A percentile compares a stretch with the other conserved stretches of the same genome.
These are phyloP conservation scores for Caenorhabditis drosophilae DNA, from an alignment of 2,888 invertebrate genomes.

Conservation along the genomic window DNA sequence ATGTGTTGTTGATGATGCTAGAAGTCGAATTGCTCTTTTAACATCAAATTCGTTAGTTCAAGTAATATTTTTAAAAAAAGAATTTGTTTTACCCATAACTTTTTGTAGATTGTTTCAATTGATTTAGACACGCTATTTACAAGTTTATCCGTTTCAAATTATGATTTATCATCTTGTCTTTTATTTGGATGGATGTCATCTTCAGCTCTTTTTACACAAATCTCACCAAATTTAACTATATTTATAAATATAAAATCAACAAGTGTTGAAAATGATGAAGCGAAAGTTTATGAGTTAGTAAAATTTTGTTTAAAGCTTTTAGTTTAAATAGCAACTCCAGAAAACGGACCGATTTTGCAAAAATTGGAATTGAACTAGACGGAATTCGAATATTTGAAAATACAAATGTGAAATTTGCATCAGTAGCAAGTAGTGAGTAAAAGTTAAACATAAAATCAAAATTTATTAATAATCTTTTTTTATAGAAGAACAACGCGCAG, in stretches of 20 bases:
- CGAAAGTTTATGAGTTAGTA: slow-evolving; percentile 22
- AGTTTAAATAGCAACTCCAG: too few species aligned
- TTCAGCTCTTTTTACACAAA: slow-evolving; percentile 27
- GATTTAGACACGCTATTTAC: slow-evolving; percentile 28
- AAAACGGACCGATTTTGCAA: slow-evolving; percentile 19
- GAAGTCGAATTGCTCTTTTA: slow-evolving; percentile 35
- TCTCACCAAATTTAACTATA: slow-evolving; percentile 12
- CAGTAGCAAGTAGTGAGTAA: slow-evolving; percentile 24
- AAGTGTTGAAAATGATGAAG: slow-evolving; percentile 15
- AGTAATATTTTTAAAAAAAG: slow-evolving; percentile 1
- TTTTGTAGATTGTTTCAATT: slow-evolving; percentile 30
- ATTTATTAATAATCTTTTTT: background rate
- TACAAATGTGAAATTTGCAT: slow-evolving; percentile 29
- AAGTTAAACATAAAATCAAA: background rate
- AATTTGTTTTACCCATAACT: background rate
- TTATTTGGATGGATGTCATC: slow-evolving; percentile 35
- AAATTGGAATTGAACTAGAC: slow-evolving; percentile 43
- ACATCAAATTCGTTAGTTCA: slow-evolving; percentile 26
- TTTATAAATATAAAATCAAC: slow-evolving; percentile 25
- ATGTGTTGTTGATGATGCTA: slow-evolving; percentile 25
- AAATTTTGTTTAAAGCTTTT: too few species aligned
- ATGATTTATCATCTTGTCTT: slow-evolving; percentile 23
- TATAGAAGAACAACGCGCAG: slow-evolving; percentile 19
- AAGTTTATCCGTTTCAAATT: slow-evolving; percentile 10
- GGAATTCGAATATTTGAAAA: slow-evolving; percentile 40